Conservation (phyloP, 1,140 invertebrate species). For the Camponotus pennsylvanicus region DNA sequence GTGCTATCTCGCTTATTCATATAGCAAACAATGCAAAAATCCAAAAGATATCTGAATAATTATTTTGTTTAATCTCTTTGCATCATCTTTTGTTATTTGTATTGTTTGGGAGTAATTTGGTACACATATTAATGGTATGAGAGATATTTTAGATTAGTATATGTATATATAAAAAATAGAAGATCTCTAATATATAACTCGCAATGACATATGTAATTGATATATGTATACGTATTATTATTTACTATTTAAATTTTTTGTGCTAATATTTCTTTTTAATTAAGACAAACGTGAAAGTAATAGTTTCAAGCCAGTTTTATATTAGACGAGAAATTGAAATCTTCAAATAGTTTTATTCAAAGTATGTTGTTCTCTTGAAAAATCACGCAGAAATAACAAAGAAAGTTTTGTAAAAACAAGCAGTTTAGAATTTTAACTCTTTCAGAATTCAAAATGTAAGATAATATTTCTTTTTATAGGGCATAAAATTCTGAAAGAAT, state of each 20-base stretch:
- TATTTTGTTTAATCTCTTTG: neutral
- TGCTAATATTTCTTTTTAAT: slow-evolving; percentile 3
- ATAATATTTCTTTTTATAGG: neutral
- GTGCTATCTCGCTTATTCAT: slow-evolving; percentile 38
- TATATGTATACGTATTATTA: neutral
- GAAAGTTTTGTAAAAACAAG: slow-evolving; percentile 33
- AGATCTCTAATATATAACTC: neutral
- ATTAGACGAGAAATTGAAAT: slow-evolving; percentile 7
- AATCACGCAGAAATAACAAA: slow-evolving; percentile 21
- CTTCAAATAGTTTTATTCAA: neutral
- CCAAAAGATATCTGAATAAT: neutral
- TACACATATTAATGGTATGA: slow-evolving; percentile 57
- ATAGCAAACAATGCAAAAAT: slow-evolving; percentile 9
- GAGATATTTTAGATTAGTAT: slow-evolving; percentile 29
- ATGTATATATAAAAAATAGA: neutral
- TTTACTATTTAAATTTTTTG: slow-evolving; percentile 9
- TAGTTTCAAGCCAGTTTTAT: neutral
- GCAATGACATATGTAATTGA: neutral
- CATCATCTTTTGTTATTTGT: slow-evolving; percentile 22
- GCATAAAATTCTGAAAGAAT: neutral
- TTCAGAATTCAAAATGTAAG: neutral
- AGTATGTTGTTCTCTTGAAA: neutral
- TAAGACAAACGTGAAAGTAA: slow-evolving; percentile 21
- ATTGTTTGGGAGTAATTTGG: slow-evolving; percentile 15
- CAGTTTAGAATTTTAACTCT: slow-evolving; percentile 22